Base-by-base conservation (phyloP, 2,113 vertebrate genomes). In the Elanoides forficatus region DNA sequence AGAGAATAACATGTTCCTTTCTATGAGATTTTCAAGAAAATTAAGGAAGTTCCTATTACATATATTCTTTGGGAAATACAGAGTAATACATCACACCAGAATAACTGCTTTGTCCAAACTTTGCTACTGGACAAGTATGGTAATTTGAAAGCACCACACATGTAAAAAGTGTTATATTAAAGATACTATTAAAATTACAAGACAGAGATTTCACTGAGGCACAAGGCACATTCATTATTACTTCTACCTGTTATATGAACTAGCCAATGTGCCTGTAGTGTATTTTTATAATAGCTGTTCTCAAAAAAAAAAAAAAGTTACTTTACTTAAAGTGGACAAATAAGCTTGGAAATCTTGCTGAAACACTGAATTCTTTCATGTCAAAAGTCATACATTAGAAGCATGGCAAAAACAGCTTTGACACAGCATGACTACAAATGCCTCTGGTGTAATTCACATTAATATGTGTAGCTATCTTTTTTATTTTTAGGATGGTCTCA, bases 401-500 rank as follows among this genome's bases (percentile, higher is more conserved):
- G 66, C 29, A 45, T 12, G 42, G 50, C 43, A 71, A 83, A 87
- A 92, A 0, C 72, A 95, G 80, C 81, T 93, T 90, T 83, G 55
- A 75, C 95, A 78, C 23, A 88, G 48, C 58, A 67, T 80, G 93
- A 80, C 95, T 72, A 70, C 58, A 84, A 92, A 91, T 15, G 63
- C 81, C 88, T 91, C 88, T 94, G 94, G 91, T 92, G 22, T 52
- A 93, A 94, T 90, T 97, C 93, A 96, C 78, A 96, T 96, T 95
- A 97, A 90, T 63, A 79, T n/a, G 56, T 87, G 43, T 90, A 97
- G 75, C 81, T 78, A 83, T 81, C 65, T 95, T 58, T 95, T 95
- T 48, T 97, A 97, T 97, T 97, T 98, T 98, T 97, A 97, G 96
- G 74, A 96, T 78, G 56, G 85, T 84, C 95, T 96, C 81, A 85